phyloP scores from a whole-genome alignment of 2,888 invertebrate species.

The Calliscelio sp. region DNA sequence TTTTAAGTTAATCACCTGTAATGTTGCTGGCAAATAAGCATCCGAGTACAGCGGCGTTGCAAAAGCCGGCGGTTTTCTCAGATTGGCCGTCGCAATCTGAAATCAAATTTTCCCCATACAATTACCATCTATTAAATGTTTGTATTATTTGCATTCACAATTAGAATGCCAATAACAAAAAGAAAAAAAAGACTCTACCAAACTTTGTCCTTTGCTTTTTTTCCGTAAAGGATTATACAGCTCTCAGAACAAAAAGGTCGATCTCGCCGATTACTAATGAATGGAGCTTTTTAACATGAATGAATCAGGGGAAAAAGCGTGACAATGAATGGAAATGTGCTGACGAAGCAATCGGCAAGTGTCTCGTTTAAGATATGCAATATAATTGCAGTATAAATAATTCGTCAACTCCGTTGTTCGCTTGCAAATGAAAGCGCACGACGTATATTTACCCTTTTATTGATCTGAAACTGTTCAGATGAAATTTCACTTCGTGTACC shows the following conservation, averaged over 20 bases:
- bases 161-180: not conserved
- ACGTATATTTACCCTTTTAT: conserved; percentile 50
- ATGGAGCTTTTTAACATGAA: conserved; percentile 21
- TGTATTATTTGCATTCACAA: not conserved
- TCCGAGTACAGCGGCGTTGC: conserved; percentile 87
- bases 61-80: conserved; percentile 81
- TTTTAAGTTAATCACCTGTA: conserved; percentile 87
- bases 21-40: conserved; percentile 89
- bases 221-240: too few relatives aligned
- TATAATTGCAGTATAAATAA: conserved; percentile 47
- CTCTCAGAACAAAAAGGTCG: not conserved
- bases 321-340: conserved; percentile 28
- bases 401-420: conserved; percentile 23
- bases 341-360: conserved; percentile 14
- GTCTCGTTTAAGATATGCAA: conserved; percentile 33
- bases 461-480: conserved; percentile 31
- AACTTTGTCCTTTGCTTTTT: not conserved
- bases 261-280: not conserved
- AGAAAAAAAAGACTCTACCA: not conserved
- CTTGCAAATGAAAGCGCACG: conserved; percentile 26
- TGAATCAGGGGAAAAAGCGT: conserved; percentile 16
- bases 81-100: conserved; percentile 76
- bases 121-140: conserved; percentile 3
- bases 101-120: conserved; percentile 40
- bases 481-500: conserved; percentile 35